Conservation (phyloP, 1,140 invertebrate species). For the Drosophila ficusphila region DNA sequence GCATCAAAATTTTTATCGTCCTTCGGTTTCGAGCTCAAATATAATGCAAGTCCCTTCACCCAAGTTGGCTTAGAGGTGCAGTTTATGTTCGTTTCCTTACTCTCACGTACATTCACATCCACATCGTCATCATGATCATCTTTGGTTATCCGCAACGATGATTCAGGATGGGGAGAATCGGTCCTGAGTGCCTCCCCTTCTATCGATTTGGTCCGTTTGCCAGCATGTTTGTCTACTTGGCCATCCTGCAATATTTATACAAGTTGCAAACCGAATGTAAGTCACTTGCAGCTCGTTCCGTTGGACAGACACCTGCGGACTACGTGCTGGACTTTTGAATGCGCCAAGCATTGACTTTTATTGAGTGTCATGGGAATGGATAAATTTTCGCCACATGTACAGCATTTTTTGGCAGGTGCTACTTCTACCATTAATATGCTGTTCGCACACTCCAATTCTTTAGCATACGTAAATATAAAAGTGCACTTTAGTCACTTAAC, state of each 20-base stretch:
- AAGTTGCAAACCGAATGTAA: constrained; percentile 38
- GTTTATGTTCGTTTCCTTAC: constrained; percentile 30
- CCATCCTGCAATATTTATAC: constrained; percentile 30
- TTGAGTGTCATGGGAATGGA: constrained; percentile 18
- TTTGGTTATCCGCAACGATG: constrained; percentile 36
- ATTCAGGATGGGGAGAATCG: not conserved
- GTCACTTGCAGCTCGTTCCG: constrained; percentile 19
- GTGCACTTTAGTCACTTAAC: not conserved
- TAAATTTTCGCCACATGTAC: not conserved
- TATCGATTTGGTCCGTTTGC: constrained; percentile 27
- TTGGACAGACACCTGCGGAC: constrained; percentile 38
- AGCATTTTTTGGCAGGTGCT: not conserved
- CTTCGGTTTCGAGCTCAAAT: constrained; percentile 35
- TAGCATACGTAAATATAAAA: constrained; percentile 4
- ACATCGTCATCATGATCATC: constrained; percentile 19
- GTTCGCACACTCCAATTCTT: not conserved
- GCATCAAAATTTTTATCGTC: constrained; percentile 50
- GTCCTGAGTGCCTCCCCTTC: not conserved
- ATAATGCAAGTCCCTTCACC: constrained; percentile 39
- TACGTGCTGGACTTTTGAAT: constrained; percentile 33
- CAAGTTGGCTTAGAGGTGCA: constrained; percentile 38
- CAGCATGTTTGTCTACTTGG: constrained; percentile 23
- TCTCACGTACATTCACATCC: constrained; percentile 14
- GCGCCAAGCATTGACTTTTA: constrained; percentile 57
- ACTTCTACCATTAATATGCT: not conserved